These are phyloP conservation scores for Drosophila fulvimacula DNA, from an alignment of 2,888 invertebrate species.

Conservation along the genomic window DNA sequence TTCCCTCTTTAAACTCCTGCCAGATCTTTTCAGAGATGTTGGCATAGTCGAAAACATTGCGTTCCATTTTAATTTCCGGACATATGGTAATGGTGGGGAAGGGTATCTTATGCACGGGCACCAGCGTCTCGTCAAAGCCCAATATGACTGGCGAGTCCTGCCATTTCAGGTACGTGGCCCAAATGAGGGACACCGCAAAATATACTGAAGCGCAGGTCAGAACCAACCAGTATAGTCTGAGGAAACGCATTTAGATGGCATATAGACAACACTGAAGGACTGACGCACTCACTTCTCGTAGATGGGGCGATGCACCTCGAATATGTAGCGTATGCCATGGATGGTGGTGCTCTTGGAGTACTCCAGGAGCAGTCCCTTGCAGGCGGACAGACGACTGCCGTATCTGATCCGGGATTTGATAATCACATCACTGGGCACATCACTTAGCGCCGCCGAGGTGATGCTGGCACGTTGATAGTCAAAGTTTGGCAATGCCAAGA, in stretches of 20 bases:
- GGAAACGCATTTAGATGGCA: not conserved
- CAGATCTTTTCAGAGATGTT: slow-evolving; percentile 70
- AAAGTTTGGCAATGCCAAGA: slow-evolving; percentile 61
- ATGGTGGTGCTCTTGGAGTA: slow-evolving; percentile 82
- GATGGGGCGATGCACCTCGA: slow-evolving; percentile 82
- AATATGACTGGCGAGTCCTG: slow-evolving; percentile 82
- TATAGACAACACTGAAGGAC: not conserved
- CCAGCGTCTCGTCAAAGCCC: slow-evolving; percentile 83
- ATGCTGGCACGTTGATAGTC: slow-evolving; percentile 69
- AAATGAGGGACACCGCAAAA: slow-evolving; percentile 79
- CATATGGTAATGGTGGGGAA: slow-evolving; percentile 83
- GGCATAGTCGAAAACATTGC: slow-evolving; percentile 76
- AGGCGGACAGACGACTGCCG: slow-evolving; percentile 78
- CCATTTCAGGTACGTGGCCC: slow-evolving; percentile 82
- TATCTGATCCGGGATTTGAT: slow-evolving; percentile 83
- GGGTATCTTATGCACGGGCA: slow-evolving; percentile 82
- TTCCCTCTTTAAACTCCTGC: slow-evolving; percentile 52
- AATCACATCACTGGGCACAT: slow-evolving; percentile 83
- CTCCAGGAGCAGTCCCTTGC: slow-evolving; percentile 81
- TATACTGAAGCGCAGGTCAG: slow-evolving; percentile 80
- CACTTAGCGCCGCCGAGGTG: slow-evolving; percentile 80
- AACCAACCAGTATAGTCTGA: slow-evolving; percentile 80
- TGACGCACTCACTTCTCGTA: slow-evolving; percentile 77
- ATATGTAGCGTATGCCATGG: slow-evolving; percentile 83
- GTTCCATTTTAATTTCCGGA: slow-evolving; percentile 84